phyloP scores from a whole-genome alignment of 2,888 invertebrate genomes.

The Panorpa germanica region DNA sequence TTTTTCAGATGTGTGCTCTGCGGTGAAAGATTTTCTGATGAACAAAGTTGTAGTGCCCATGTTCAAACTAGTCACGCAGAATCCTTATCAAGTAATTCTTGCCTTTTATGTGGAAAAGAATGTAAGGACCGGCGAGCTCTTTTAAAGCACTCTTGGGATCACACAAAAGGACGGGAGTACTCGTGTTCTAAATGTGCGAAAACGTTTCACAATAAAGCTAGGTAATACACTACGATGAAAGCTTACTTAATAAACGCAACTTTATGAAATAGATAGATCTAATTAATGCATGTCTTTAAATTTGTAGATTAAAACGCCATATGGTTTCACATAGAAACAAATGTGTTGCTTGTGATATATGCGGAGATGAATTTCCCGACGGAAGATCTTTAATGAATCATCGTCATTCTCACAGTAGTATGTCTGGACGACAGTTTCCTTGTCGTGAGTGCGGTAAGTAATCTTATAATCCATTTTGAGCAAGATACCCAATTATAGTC shows the following conservation, averaged over 20 bases:
- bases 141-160: slow-evolving; percentile 49
- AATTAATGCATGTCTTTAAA: not conserved
- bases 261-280: slow-evolving; percentile 7
- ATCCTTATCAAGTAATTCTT: slow-evolving; percentile 42
- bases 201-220: slow-evolving; percentile 49
- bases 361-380: slow-evolving; percentile 50
- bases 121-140: slow-evolving; percentile 47
- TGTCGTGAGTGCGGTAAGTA: slow-evolving; percentile 55
- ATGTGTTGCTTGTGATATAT: slow-evolving; percentile 46
- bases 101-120: slow-evolving; percentile 43
- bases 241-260: too few relatives aligned
- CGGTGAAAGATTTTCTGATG: slow-evolving; percentile 41
- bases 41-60: slow-evolving; percentile 40
- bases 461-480: not conserved
- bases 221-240: slow-evolving; percentile 13
- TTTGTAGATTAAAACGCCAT: slow-evolving; percentile 31
- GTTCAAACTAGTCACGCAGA: slow-evolving; percentile 36
- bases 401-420: slow-evolving; percentile 37
- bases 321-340: slow-evolving; percentile 55
- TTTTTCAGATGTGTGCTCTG: slow-evolving; percentile 37
- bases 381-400: slow-evolving; percentile 49
- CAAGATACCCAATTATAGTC: not conserved
- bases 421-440: slow-evolving; percentile 46
- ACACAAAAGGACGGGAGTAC: slow-evolving; percentile 40
- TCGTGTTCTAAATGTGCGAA: slow-evolving; percentile 48